Conservation (phyloP, 1,140 invertebrate species). For the Leptinotarsa undecemlineata region DNA sequence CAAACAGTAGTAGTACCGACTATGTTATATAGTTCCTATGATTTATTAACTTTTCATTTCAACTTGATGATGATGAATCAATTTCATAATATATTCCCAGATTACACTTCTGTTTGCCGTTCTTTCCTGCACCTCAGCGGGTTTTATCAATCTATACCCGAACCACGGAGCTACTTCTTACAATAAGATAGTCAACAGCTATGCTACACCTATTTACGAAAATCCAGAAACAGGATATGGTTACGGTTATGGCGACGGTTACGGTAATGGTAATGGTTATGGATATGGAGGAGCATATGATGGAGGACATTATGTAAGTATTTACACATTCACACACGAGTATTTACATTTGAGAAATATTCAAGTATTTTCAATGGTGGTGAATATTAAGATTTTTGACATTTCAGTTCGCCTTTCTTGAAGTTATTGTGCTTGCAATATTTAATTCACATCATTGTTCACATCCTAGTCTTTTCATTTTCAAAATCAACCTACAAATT, state of each 20-base stretch:
- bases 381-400: no score
- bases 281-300: background rate
- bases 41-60: no score
- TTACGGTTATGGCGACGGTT: background rate
- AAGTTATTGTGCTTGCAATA: no score
- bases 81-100: background rate
- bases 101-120: background rate
- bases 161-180: background rate
- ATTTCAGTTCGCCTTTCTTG: rapidly evolving
- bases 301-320: background rate
- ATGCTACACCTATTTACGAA: slow-evolving; percentile 13
- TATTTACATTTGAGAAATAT: no score
- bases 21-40: no score
- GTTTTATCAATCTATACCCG: background rate
- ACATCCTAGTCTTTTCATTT: no score
- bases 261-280: background rate
- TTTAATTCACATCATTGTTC: no score
- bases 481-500: no score
- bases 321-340: background rate
- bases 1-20: no score
- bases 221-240: background rate
- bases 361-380: no score
- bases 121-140: background rate
- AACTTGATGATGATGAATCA: no score
- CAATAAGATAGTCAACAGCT: background rate